phyloP scores from a whole-genome alignment of 2,888 invertebrate genomes.

The Syrphus vitripennis region DNA sequence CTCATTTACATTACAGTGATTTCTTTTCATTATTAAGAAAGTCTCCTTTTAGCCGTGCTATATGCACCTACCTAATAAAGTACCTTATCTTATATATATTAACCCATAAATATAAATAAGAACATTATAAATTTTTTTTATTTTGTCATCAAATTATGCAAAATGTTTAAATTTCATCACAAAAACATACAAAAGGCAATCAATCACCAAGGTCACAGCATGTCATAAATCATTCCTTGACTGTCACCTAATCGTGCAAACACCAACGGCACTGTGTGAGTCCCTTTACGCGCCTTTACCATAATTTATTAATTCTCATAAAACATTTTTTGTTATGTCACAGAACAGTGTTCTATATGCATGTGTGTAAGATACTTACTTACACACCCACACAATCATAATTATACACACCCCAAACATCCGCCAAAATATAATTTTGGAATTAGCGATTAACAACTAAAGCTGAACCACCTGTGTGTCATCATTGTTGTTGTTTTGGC shows the following conservation, averaged over 20 bases:
- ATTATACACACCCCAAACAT: not conserved
- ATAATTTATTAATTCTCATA: constrained; percentile 16
- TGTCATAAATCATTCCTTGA: constrained; percentile 17
- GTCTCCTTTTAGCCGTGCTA: no score
- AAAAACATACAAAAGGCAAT: not conserved
- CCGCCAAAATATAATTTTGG: constrained; percentile 8
- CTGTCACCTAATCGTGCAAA: constrained; percentile 4
- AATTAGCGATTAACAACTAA: constrained; percentile 9
- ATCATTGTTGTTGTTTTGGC: not conserved
- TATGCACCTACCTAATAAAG: not conserved
- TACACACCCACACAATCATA: not conserved
- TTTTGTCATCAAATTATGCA: not conserved
- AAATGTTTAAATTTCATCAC: not conserved
- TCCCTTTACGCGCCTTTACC: no score
- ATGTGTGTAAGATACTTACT: not conserved
- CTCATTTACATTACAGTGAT: no score
- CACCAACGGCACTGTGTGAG: not conserved
- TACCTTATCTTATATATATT: not conserved
- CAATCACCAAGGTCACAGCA: constrained; percentile 21
- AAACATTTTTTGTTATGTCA: constrained; percentile 25
- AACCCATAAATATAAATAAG: not conserved
- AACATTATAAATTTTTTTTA: not conserved
- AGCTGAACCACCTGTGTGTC: constrained; percentile 8
- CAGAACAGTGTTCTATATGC: not conserved
- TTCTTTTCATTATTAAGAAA: no score